Percentiles rank a stretch among this genome's conserved stretches.
Conservation (phyloP, 2,888 invertebrate species). For the Pandemis corylana region DNA sequence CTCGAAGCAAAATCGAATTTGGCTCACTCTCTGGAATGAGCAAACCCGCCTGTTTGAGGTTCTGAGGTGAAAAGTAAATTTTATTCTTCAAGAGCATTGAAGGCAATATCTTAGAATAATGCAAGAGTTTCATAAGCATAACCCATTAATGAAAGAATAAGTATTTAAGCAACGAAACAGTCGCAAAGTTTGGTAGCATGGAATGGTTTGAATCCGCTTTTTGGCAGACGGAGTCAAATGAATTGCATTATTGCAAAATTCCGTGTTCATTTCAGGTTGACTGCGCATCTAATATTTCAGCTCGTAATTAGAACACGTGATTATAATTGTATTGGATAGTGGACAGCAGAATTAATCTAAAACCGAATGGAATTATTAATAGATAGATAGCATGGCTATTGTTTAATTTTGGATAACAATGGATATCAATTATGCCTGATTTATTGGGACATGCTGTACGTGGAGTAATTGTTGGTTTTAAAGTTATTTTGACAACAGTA, state of each 20-base stretch:
- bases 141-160: no score
- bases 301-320: neutral
- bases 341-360: conserved; percentile 1
- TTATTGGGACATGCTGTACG: neutral
- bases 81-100: no score
- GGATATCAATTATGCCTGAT: neutral
- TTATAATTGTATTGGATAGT: neutral
- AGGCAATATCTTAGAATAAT: no score
- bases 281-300: conserved; percentile 3
- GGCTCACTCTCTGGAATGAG: no score
- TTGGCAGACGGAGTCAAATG: neutral
- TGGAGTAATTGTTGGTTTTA: no score
- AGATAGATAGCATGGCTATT: neutral
- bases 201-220: neutral
- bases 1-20: no score
- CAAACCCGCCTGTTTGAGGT: no score
- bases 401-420: neutral
- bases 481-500: no score
- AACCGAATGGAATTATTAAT: conserved; percentile 5
- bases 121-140: no score
- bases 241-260: neutral
- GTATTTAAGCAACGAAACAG: no score
- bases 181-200: neutral
- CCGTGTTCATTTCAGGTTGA: neutral
- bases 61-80: no score